These are phyloP conservation scores for Syndactyla subalaris DNA, from an alignment of 2,797 vertebrate genomes.

Conservation along the genomic window DNA sequence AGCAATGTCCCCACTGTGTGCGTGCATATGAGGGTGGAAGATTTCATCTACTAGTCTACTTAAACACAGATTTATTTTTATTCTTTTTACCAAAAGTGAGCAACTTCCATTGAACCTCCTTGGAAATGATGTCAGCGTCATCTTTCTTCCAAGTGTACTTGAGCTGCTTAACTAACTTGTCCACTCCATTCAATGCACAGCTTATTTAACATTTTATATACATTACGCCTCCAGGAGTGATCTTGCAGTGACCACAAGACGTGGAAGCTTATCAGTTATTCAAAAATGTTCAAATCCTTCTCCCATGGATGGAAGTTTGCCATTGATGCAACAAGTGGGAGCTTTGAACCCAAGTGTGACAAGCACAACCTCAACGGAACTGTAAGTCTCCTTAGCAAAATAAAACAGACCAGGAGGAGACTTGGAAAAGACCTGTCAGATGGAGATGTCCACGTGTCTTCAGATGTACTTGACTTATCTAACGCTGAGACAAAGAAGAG, in stretches of 20 bases:
- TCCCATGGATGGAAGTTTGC: background rate
- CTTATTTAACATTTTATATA: constrained; percentile 67
- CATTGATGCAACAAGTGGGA: background rate
- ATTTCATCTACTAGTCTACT: background rate
- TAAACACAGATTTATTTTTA: constrained; percentile 3
- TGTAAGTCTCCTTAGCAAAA: background rate
- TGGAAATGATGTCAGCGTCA: constrained; percentile 33
- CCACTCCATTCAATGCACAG: constrained; percentile 39
- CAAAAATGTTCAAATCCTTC: constrained; percentile 4
- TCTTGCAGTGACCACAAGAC: background rate
- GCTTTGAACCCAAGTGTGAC: constrained; percentile 20
- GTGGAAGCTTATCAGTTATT: constrained; percentile 15
- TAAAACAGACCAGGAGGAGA: constrained; percentile 6
- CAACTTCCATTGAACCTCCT: constrained; percentile 27
- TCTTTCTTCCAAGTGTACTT: constrained; percentile 43
- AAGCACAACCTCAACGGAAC: background rate
- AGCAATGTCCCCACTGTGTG: constrained; percentile 9
- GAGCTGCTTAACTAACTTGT: constrained; percentile 53
- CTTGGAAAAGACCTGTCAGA: background rate
- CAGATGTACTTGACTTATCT: background rate
- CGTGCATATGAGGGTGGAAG: constrained; percentile 16
- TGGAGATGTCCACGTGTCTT: constrained; percentile 24
- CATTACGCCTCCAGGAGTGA: background rate
- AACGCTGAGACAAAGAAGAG: background rate
- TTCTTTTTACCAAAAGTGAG: constrained; percentile 6